These are phyloP conservation scores for Bombus sylvicola DNA, from an alignment of 1,140 invertebrate species.

Conservation along the genomic window DNA sequence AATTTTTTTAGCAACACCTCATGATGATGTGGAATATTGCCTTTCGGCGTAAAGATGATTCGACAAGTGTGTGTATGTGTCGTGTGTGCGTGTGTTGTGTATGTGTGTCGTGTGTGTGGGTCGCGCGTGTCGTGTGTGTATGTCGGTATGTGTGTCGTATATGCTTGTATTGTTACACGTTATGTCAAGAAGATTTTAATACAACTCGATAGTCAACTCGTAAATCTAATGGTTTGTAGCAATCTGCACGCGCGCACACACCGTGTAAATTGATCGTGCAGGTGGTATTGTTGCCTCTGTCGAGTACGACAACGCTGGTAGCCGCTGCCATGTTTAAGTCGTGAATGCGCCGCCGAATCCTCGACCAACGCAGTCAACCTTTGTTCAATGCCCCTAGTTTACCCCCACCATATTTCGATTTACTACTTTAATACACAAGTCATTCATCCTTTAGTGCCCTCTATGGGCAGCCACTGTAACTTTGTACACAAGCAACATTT, in stretches of 20 bases:
- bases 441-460: not conserved
- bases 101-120: not conserved
- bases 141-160: not conserved
- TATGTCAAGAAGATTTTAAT: not conserved
- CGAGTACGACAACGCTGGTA: slow-evolving; percentile 95
- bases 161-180: too few species aligned
- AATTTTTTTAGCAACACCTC: not conserved
- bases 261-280: slow-evolving; percentile 97
- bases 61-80: too few species aligned
- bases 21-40: slow-evolving; percentile 1
- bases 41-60: not conserved
- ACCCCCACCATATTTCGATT: slow-evolving; percentile 61
- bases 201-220: slow-evolving; percentile 13
- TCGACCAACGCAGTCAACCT: slow-evolving; percentile 70
- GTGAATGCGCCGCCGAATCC: slow-evolving; percentile 77
- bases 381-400: slow-evolving; percentile 74
- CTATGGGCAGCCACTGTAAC: not conserved
- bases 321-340: slow-evolving; percentile 90
- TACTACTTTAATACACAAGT: slow-evolving; percentile 16
- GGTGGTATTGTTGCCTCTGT: slow-evolving; percentile 97
- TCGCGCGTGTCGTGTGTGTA: not conserved
- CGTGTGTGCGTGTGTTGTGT: not conserved
- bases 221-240: slow-evolving; percentile 19
- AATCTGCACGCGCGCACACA: slow-evolving; percentile 80
- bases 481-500: not conserved